These are phyloP conservation scores for Pyrgus malvae DNA, from an alignment of 2,888 invertebrate genomes.

Conservation along the genomic window DNA sequence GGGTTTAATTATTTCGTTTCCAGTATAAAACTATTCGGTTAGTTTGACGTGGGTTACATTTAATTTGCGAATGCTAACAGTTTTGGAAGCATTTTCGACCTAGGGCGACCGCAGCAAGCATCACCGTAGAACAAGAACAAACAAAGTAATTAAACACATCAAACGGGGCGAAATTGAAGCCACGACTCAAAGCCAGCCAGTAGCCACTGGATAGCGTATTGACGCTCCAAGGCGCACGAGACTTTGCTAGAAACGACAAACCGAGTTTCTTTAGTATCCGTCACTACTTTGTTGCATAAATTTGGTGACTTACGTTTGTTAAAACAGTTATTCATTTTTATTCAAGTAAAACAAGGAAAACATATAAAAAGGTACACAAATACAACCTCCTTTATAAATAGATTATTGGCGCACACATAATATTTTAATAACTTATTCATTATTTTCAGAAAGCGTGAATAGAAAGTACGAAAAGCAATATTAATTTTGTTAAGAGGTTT, in stretches of 20 bases:
- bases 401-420: no score
- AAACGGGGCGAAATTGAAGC: slow-evolving; percentile 75
- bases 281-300: not conserved
- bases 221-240: slow-evolving; percentile 6
- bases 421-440: no score
- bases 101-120: slow-evolving; percentile 73
- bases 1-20: slow-evolving; percentile 70
- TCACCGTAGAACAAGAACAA: slow-evolving; percentile 71
- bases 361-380: not conserved
- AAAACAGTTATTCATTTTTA: no score
- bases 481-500: no score
- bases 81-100: slow-evolving; percentile 73
- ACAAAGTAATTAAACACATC: slow-evolving; percentile 82
- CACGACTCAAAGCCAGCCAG: slow-evolving; percentile 59
- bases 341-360: slow-evolving; percentile 36
- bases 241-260: slow-evolving; percentile 12
- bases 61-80: slow-evolving; percentile 75
- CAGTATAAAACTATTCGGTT: slow-evolving; percentile 68
- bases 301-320: no score
- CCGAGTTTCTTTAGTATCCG: not conserved
- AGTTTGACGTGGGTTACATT: slow-evolving; percentile 79
- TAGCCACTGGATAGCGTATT: slow-evolving; percentile 14
- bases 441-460: no score
- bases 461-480: no score
- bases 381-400: not conserved